Conservation (phyloP, 2,888 invertebrate genomes). For the Athalia cordata region DNA sequence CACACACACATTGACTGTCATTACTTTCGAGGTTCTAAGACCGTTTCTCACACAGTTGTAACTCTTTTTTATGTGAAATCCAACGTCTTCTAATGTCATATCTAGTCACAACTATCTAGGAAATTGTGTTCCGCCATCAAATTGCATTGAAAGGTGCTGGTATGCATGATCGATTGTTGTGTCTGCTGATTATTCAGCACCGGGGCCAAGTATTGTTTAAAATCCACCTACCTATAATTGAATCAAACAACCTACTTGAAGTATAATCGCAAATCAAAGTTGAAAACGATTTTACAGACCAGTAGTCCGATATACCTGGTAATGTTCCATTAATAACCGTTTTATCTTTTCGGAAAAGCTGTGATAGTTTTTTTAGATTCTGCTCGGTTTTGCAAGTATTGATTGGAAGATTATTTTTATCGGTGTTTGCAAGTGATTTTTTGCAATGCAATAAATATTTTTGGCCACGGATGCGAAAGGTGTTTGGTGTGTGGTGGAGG, state of each 20-base stretch:
- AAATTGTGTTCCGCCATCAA: background rate
- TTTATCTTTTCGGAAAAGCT: too few relatives aligned
- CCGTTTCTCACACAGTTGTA: background rate
- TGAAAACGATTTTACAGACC: too few relatives aligned
- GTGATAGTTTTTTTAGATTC: background rate
- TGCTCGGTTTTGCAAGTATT: background rate
- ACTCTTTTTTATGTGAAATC: slow-evolving; percentile 1
- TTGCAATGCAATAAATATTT: slow-evolving; percentile 30
- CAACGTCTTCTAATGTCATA: background rate
- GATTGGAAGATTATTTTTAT: too few relatives aligned
- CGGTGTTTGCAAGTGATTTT: too few relatives aligned
- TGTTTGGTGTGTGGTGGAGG: slow-evolving; percentile 61
- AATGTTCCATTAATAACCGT: too few relatives aligned
- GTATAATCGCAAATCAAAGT: background rate
- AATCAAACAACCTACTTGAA: background rate
- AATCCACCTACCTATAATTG: background rate
- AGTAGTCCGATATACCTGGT: too few relatives aligned
- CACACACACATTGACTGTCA: background rate
- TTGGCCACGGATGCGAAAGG: slow-evolving; percentile 52
- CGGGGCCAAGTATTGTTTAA: slow-evolving; percentile 46
- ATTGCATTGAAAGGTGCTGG: slow-evolving; percentile 27
- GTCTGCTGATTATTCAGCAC: slow-evolving; percentile 38
- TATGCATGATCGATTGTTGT: slow-evolving; percentile 17
- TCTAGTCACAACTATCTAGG: background rate
- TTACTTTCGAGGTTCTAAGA: background rate